A percentile compares a stretch with the other conserved stretches of the same genome.
Conservation (phyloP, 1,140 invertebrate species). For the Pseudomyrmex pallidus region DNA sequence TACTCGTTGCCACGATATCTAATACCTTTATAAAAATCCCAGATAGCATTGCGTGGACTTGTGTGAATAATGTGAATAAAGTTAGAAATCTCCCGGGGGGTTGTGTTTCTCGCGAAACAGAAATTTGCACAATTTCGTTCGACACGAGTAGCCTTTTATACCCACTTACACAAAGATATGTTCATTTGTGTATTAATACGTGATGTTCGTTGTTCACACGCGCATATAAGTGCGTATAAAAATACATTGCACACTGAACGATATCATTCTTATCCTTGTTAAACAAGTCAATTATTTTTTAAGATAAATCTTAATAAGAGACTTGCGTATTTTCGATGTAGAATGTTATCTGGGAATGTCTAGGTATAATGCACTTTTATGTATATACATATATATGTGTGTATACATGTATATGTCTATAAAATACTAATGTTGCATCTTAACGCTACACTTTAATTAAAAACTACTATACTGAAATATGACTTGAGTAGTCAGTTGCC, state of each 20-base stretch:
- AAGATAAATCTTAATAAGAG: too few relatives aligned
- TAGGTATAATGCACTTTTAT: too few relatives aligned
- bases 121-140: constrained; percentile 13
- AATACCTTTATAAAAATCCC: constrained; percentile 64
- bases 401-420: too few relatives aligned
- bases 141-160: background rate
- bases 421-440: too few relatives aligned
- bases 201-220: constrained; percentile 37
- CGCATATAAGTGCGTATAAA: constrained; percentile 23
- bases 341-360: too few relatives aligned
- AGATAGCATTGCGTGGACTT: constrained; percentile 50
- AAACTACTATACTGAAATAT: too few relatives aligned
- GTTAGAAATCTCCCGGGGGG: too few relatives aligned
- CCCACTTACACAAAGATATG: constrained; percentile 52
- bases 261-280: constrained; percentile 1
- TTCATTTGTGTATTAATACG: constrained; percentile 40
- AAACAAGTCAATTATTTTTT: background rate
- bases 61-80: background rate
- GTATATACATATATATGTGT: too few relatives aligned
- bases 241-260: constrained; percentile 1
- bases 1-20: constrained; percentile 66
- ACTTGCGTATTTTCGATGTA: too few relatives aligned
- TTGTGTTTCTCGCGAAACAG: background rate
- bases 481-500: too few relatives aligned
- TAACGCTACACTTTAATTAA: too few relatives aligned